Conservation (phyloP, 2,888 invertebrate genomes). For the Stomorhina lunata region DNA sequence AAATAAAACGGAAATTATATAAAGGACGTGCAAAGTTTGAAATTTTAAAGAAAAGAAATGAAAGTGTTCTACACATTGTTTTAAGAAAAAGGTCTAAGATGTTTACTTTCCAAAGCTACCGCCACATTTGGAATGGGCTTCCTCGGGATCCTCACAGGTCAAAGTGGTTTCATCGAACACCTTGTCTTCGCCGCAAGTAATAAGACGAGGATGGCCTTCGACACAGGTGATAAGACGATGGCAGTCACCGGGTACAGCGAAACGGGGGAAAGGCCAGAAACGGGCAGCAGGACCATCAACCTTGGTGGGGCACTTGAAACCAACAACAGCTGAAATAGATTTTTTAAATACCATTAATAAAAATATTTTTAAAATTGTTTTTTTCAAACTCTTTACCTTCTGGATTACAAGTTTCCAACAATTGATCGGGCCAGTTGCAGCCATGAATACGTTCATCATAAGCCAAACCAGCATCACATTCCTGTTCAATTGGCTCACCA, state of each 20-base stretch:
- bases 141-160: conserved; percentile 86
- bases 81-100: background rate
- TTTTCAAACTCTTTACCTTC: conserved; percentile 83
- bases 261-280: conserved; percentile 96
- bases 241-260: conserved; percentile 92
- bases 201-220: conserved; percentile 92
- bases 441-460: conserved; percentile 93
- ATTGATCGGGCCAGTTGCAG: conserved; percentile 96
- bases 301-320: conserved; percentile 94
- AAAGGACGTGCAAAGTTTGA: conserved; percentile 33
- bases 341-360: background rate
- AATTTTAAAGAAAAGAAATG: conserved; percentile 34
- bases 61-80: conserved; percentile 23
- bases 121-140: conserved; percentile 75
- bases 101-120: conserved; percentile 75
- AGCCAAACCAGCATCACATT: conserved; percentile 92
- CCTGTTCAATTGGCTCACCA: conserved; percentile 89
- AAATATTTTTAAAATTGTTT: background rate
- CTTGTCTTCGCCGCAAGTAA: conserved; percentile 92
- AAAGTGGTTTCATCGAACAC: conserved; percentile 91
- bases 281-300: conserved; percentile 90
- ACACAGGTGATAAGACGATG: conserved; percentile 94
- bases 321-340: conserved; percentile 86
- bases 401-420: conserved; percentile 92
- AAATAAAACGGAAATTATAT: conserved; percentile 35